Percentiles rank a stretch among this genome's conserved stretches.
Conservation (phyloP, 2,797 vertebrate species). For the Harpagifer antarcticus region DNA sequence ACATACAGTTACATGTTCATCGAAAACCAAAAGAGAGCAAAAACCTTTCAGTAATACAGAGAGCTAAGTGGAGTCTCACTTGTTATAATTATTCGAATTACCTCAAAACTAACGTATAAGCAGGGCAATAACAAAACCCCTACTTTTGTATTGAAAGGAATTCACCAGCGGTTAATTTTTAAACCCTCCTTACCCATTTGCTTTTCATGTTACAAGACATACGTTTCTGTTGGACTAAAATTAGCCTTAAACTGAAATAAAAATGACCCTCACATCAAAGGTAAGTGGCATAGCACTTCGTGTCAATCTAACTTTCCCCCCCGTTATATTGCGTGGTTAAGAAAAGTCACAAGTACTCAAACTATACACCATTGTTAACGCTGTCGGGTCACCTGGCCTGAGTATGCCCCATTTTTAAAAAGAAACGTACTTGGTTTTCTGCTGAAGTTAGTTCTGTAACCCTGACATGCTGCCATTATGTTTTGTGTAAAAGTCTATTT, state of each 20-base stretch:
- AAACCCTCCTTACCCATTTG: conserved; percentile 60
- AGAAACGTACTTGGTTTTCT: rapidly evolving
- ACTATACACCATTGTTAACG: conserved; percentile 6
- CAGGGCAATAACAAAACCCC: background rate
- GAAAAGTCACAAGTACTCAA: background rate
- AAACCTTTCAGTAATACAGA: rapidly evolving
- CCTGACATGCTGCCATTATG: background rate
- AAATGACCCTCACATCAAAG: conserved; percentile 65
- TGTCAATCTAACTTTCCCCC: background rate
- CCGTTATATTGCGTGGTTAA: rapidly evolving
- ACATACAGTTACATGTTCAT: rapidly evolving
- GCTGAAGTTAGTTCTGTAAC: background rate
- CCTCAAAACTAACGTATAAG: rapidly evolving
- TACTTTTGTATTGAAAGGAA: background rate
- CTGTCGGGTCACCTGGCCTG: background rate
- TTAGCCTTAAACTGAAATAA: background rate
- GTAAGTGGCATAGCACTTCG: conserved; percentile 46
- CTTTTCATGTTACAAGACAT: background rate
- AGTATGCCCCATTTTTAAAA: background rate
- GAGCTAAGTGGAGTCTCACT: rapidly evolving
- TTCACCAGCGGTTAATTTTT: conserved; percentile 68
- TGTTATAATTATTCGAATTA: rapidly evolving
- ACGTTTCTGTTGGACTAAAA: background rate
- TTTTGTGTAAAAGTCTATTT: background rate
- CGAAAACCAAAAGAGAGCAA: rapidly evolving